phyloP scores from a whole-genome alignment of 2,888 invertebrate species.

The Ennomos fuscantarius region DNA sequence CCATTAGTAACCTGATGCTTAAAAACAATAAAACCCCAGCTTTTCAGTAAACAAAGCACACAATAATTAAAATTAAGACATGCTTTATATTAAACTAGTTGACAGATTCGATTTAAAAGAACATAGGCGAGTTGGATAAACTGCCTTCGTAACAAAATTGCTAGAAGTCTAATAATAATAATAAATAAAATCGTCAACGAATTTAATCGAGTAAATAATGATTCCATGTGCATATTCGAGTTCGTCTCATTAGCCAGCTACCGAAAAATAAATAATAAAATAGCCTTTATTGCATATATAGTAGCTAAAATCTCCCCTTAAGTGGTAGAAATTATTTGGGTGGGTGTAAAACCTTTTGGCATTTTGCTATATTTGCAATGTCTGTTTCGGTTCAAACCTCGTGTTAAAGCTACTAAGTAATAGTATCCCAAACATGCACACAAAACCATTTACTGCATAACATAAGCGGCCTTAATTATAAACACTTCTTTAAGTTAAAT shows the following conservation, averaged over 20 bases:
- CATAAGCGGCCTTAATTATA: slow-evolving; percentile 1
- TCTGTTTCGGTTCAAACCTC: no score
- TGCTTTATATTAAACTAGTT: slow-evolving; percentile 10
- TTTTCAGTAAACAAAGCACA: slow-evolving; percentile 5
- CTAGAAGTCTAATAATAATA: not conserved
- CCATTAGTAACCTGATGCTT: slow-evolving; percentile 5
- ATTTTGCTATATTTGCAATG: no score
- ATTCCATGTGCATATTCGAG: slow-evolving; percentile 23
- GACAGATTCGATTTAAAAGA: not conserved
- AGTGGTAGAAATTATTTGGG: no score
- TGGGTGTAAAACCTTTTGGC: no score
- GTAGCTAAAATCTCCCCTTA: no score
- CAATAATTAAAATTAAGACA: not conserved
- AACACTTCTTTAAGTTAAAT: no score
- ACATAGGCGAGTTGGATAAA: not conserved
- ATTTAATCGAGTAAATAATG: slow-evolving; percentile 5
- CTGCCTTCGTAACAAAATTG: no score
- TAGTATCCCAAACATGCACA: no score
- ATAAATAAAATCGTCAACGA: slow-evolving; percentile 5
- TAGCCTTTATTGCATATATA: no score
- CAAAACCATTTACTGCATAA: slow-evolving; percentile 4
- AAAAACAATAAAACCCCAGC: slow-evolving; percentile 12
- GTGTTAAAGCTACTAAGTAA: no score
- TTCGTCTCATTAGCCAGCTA: no score
- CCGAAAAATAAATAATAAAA: no score